phyloP scores from a whole-genome alignment of 2,888 invertebrate genomes.

The Erpobdella octoculata region DNA sequence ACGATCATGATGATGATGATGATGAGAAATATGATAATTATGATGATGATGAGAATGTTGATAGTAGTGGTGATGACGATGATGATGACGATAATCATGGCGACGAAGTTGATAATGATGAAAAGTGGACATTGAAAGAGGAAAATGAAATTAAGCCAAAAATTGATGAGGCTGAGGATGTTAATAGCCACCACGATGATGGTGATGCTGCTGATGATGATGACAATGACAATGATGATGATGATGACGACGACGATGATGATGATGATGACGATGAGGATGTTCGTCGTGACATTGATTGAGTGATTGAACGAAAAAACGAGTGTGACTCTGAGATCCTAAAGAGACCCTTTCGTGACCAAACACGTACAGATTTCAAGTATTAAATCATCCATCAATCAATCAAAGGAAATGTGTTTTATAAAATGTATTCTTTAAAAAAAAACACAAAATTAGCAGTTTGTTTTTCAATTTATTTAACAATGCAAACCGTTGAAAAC shows the following conservation, averaged over 20 bases:
- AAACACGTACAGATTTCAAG: too few species aligned
- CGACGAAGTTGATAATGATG: background rate
- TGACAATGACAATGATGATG: too few species aligned
- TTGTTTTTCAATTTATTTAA: too few species aligned
- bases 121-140: background rate
- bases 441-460: too few species aligned
- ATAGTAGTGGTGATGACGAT: background rate
- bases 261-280: slow-evolving; percentile 29
- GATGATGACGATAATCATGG: background rate
- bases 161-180: background rate
- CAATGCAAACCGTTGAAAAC: too few species aligned
- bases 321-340: slow-evolving; percentile 22
- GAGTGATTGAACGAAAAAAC: background rate
- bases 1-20: background rate
- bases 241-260: slow-evolving; percentile 20
- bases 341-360: too few species aligned
- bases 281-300: slow-evolving; percentile 20
- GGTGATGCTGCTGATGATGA: too few species aligned
- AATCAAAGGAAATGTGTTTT: too few species aligned
- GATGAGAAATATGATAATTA: background rate
- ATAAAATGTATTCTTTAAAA: too few species aligned
- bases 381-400: too few species aligned
- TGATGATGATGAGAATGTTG: background rate
- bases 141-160: background rate
- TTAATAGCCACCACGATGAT: too few species aligned